These are phyloP conservation scores for Cheilosia grossa DNA, from an alignment of 2,888 invertebrate genomes.

Conservation along the genomic window DNA sequence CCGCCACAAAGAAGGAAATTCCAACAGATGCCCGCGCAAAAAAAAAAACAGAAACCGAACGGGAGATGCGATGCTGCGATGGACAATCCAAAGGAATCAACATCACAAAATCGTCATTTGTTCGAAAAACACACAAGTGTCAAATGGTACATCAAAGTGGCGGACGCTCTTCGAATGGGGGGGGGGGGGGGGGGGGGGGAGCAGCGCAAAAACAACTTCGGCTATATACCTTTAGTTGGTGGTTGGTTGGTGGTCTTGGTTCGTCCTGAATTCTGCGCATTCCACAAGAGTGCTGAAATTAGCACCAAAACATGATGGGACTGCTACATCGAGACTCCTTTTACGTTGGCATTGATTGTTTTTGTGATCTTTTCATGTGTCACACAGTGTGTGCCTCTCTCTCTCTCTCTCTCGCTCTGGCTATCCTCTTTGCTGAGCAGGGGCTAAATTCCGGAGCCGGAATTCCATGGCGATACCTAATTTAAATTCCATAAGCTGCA, in stretches of 20 bases:
- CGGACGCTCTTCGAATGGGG: conserved; percentile 42
- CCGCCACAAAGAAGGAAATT: conserved; percentile 63
- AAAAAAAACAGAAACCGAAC: conserved; percentile 19
- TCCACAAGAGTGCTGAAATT: conserved; percentile 77
- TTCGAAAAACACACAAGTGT: conserved; percentile 77
- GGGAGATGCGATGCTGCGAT: not conserved
- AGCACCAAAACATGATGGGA: conserved; percentile 76
- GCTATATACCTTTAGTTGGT: conserved; percentile 1
- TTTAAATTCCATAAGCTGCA: conserved; percentile 81
- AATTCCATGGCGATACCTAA: conserved; percentile 81
- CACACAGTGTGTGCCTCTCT: conserved; percentile 25
- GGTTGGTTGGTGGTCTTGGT: conserved; percentile 58
- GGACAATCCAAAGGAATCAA: conserved; percentile 73
- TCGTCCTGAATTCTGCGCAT: conserved; percentile 76
- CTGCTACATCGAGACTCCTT: conserved; percentile 70
- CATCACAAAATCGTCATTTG: conserved; percentile 75
- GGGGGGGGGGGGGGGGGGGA: not conserved
- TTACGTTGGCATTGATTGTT: conserved; percentile 52
- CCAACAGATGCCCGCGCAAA: conserved; percentile 25
- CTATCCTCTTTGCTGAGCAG: conserved; percentile 51
- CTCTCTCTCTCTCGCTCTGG: not conserved
- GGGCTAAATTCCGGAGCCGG: conserved; percentile 76
- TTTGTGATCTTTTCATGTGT: conserved; percentile 18
- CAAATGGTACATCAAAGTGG: conserved; percentile 82
- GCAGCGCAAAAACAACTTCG: conserved; percentile 35